Evolutionary conservation across 2,888 invertebrate species (phyloP).

Genomic region (Caenorhabditis panamensis): DNA sequence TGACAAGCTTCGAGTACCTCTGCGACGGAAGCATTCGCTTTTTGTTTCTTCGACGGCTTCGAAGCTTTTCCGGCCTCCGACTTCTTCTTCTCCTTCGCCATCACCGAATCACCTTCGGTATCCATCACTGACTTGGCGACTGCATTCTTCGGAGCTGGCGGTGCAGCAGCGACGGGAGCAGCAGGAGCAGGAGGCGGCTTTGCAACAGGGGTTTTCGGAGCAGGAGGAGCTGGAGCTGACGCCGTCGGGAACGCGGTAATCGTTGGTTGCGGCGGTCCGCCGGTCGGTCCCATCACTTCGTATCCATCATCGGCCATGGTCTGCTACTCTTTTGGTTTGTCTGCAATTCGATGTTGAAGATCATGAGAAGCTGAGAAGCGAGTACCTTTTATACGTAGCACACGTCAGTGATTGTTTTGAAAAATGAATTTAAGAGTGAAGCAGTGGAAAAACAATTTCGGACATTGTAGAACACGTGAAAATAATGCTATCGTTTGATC

Average conservation of each 20-base stretch:
- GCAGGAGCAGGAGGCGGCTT: not conserved
- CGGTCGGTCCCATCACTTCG: slow-evolving; percentile 31
- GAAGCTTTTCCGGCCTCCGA: not conserved
- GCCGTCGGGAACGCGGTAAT: not conserved
- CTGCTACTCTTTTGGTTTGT: not conserved
- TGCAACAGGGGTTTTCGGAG: not conserved
- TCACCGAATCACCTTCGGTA: not conserved
- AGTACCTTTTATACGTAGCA: not conserved
- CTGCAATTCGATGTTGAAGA: not conserved
- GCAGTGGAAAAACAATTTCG: too few relatives aligned
- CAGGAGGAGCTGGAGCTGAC: not conserved
- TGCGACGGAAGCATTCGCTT: not conserved
- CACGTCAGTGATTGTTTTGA: not conserved
- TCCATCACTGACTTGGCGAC: not conserved
- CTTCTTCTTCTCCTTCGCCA: slow-evolving; percentile 1
- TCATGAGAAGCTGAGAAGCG: not conserved
- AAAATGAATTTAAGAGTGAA: too few relatives aligned
- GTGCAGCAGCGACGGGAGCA: slow-evolving; percentile 3
- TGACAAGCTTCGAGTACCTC: not conserved
- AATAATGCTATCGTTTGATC: too few relatives aligned
- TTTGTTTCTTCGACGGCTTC: not conserved
- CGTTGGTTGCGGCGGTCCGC: not conserved
- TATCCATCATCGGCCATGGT: slow-evolving; percentile 28
- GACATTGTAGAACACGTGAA: too few relatives aligned
- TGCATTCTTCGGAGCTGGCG: not conserved